These are phyloP conservation scores for Engystomops pustulosus DNA, from an alignment of 2,113 vertebrate species.

Conservation along the genomic window DNA sequence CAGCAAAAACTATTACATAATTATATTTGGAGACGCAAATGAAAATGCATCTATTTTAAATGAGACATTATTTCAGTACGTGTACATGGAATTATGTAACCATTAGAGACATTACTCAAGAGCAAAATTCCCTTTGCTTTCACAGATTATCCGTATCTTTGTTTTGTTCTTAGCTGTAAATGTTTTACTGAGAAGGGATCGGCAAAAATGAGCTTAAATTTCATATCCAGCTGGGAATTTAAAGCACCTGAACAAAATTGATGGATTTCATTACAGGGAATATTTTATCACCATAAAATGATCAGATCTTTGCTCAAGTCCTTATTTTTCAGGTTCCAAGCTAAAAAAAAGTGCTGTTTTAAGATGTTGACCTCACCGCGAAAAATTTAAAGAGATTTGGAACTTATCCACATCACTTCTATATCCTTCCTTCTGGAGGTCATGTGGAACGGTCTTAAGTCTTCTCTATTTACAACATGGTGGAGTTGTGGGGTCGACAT, in stretches of 20 bases:
- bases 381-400: too few species aligned
- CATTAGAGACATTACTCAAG: slow-evolving; percentile 12
- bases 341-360: too few species aligned
- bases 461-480: too few species aligned
- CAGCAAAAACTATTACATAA: slow-evolving; percentile 23
- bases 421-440: too few species aligned
- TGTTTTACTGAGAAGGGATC: background rate
- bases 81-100: background rate
- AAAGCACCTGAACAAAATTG: background rate
- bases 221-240: background rate
- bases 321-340: too few species aligned
- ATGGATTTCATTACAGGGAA: too few species aligned
- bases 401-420: too few species aligned
- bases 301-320: too few species aligned
- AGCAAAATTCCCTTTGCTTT: background rate
- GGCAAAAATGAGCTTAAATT: background rate
- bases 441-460: too few species aligned
- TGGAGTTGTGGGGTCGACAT: too few species aligned
- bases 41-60: slow-evolving; percentile 33
- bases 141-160: background rate
- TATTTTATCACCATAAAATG: too few species aligned
- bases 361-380: too few species aligned
- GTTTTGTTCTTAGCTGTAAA: background rate
- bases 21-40: slow-evolving; percentile 22
- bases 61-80: background rate